Percentiles rank a stretch among this genome's conserved stretches.
Conservation (phyloP, 2,113 vertebrate genomes). For the Sinocyclocheilus rhinocerous region DNA sequence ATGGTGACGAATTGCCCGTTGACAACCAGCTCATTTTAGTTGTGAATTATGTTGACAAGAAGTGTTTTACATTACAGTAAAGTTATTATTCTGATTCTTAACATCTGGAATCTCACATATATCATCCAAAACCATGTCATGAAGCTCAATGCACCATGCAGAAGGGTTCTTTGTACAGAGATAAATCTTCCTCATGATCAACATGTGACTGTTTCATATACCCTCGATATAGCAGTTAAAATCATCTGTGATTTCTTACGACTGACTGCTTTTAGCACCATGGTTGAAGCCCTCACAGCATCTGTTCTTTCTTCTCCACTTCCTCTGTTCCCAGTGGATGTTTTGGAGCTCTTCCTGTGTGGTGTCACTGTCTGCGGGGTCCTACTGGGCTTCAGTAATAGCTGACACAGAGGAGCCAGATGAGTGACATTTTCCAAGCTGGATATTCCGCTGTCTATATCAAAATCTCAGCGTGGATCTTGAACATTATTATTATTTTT, state of each 20-base stretch:
- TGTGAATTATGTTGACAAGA: conserved; percentile 17
- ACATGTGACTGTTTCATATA: background rate
- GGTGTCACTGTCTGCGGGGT: background rate
- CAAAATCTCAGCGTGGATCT: conserved; percentile 6
- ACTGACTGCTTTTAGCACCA: background rate
- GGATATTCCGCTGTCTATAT: conserved; percentile 33
- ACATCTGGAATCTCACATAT: conserved; percentile 25
- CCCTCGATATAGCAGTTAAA: background rate
- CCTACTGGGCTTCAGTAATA: conserved; percentile 5
- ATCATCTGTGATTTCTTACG: too few species aligned
- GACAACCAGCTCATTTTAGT: conserved; percentile 8
- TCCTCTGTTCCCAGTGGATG: conserved; percentile 20
- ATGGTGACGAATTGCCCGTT: conserved; percentile 3
- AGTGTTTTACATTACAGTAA: conserved; percentile 10
- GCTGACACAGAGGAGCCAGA: conserved; percentile 21
- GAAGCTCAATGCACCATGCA: background rate
- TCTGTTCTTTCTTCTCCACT: conserved; percentile 20
- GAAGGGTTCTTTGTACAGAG: background rate
- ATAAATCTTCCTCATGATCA: background rate
- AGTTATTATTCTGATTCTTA: conserved; percentile 38
- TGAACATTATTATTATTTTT: too few species aligned
- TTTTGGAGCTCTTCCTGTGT: conserved; percentile 21
- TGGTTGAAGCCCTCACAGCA: conserved; percentile 29
- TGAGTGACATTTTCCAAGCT: conserved; percentile 22
- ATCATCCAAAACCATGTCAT: conserved; percentile 42